Base-by-base conservation (phyloP, 2,888 invertebrate genomes). In the Chaitophorus viminalis region DNA sequence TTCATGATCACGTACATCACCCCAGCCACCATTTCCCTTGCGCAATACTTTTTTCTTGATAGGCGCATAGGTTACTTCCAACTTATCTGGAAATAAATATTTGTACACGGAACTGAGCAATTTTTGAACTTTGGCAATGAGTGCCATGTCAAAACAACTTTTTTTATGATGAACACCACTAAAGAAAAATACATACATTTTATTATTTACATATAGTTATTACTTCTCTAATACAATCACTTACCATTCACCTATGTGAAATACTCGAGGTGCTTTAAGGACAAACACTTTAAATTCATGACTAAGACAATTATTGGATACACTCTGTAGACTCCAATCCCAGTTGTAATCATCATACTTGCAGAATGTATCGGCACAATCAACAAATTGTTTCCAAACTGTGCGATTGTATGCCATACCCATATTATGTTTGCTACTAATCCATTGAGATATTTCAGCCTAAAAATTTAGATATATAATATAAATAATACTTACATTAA, bases 191-290 rank as follows among this genome's bases (percentile, higher is more conserved):
- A 14, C 46, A 46, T 46, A 14, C 46, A 46, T 46, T 46, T 46
- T 46, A 46, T 14, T 46, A 46, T 46, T 46, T 46, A 14, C 46
- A 46, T 46, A 14, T 46, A 14, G 25, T 60, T 78, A 39, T 68
- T 60, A 60, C 78, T 18, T 29, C 21, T 39, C 14, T n/a, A 72
- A 52, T 36, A 85, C 33, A 21, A 75, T 46, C 31, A 92, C 94
- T 93, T 92, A 98, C 98, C 99, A 99, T 93, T 99, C 99, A 54
- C 99, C 99, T 90, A 99, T 98, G 92, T 99, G 99, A 92, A 99
- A 98, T 89, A 99, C 98, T 89, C 99, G 92, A 0, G 99, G 98
- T 0, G 98, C 97, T 90, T 97, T 95, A 91, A 97, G 95, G 90
- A 98, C 94, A 93, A 99, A 95, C 1, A 98, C 96, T 90, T 95